A percentile compares a stretch with the other conserved stretches of the same genome.
Conservation (phyloP, 1,140 invertebrate genomes). For the Eurosta solidaginis region DNA sequence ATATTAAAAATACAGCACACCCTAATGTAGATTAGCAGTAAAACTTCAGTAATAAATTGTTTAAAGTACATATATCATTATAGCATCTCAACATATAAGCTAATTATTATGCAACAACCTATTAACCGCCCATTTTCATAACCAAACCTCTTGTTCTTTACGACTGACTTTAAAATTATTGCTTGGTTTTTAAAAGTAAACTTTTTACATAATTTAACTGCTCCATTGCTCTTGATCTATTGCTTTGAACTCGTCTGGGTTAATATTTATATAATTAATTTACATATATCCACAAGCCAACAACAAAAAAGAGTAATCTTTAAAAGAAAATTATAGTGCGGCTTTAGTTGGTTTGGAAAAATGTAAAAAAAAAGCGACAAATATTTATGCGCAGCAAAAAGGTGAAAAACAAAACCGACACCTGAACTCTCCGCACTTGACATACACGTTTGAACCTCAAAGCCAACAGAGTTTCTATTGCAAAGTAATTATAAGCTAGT, state of each 20-base stretch:
- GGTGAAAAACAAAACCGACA: neutral
- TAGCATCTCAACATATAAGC: neutral
- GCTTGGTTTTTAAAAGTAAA: neutral
- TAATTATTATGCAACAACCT: neutral
- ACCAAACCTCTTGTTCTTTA: neutral
- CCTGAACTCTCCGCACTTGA: neutral
- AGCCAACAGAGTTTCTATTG: neutral
- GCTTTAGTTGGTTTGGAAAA: neutral
- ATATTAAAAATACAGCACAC: too few species aligned
- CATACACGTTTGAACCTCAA: neutral
- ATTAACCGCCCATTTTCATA: neutral
- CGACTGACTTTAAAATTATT: neutral
- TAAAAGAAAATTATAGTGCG: neutral
- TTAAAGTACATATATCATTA: slow-evolving; percentile 8
- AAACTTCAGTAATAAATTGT: neutral
- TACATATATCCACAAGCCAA: slow-evolving; percentile 1
- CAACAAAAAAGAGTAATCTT: neutral
- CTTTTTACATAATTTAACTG: neutral
- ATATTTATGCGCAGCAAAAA: neutral
- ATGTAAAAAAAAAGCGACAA: neutral
- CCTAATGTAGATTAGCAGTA: neutral
- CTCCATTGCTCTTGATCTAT: neutral
- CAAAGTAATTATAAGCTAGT: neutral
- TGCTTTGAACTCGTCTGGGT: neutral
- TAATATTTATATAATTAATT: slow-evolving; percentile 19